Base-by-base conservation (phyloP, 1,140 invertebrate genomes). In the Drosophila triauraria region DNA sequence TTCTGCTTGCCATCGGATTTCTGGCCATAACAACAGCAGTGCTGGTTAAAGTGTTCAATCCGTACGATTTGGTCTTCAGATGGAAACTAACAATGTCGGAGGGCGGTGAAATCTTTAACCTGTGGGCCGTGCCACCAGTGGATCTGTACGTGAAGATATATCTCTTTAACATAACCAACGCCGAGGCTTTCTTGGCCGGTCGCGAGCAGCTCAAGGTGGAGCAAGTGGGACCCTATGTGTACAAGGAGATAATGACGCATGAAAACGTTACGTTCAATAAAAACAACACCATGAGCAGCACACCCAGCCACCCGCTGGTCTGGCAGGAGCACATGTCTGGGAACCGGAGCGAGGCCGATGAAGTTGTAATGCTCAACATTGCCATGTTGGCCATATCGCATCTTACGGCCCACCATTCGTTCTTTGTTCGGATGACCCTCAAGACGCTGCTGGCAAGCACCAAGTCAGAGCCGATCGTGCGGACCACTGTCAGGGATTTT, bases 191-290 rank as follows among this genome's bases (percentile, higher is more conserved):
- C 82, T 93, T 97, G 80, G 93, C 94, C 3, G 96, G 96, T 0
- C 93, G 94, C 32, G 94, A 95, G 27, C 97, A 96, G 83, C 92
- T 98, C 1, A 95, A 93, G 59, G 94, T 99, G 4, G 91, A 96
- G 82, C 95, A 99, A 95, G 95, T 96, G 51, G 98, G 98, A 0
- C 98, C 98, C 0, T 99, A 98, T 92, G 96, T 97, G 8, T 99
- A 98, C 93, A 97, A 95, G 65, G 96, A 97, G 93, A 51, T 91
- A 4, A 92, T 97, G 74, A 94, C 95, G 8, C 96, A 97, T 80
- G 93, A 94, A 13, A 95, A 96, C 63, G 92, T 95, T 0, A 94
- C 94, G 3, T 97, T 97, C 80, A 97, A 97, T 88, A 93, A 94
- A 1, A 97, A 97, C 82, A 95, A 95, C 0, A 97, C 97, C 0